phyloP scores from a whole-genome alignment of 2,797 vertebrate genomes.

The Pantherophis vulpinus region DNA sequence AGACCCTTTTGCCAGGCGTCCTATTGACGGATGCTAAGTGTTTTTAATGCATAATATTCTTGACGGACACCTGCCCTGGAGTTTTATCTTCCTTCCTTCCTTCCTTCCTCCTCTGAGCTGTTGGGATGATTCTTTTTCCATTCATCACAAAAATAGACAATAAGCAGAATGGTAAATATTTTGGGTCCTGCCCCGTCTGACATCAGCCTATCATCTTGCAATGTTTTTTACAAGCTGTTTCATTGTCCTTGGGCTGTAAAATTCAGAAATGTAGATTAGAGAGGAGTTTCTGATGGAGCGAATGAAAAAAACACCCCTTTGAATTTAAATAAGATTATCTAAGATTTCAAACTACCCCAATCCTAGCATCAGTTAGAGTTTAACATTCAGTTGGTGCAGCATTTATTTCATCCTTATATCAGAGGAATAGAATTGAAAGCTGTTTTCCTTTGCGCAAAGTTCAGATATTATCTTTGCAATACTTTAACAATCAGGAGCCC shows the following conservation, averaged over 20 bases:
- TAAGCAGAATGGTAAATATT: conserved; percentile 32
- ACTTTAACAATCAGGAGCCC: not conserved
- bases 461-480: not conserved
- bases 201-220: not conserved
- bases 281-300: not conserved
- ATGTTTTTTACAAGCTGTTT: not conserved
- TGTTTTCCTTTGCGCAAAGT: not conserved
- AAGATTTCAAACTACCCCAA: not conserved
- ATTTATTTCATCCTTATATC: not conserved
- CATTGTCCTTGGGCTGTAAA: not conserved
- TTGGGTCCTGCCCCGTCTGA: not conserved
- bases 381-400: not conserved
- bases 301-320: not conserved
- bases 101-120: not conserved
- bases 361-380: not conserved
- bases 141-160: conserved; percentile 18
- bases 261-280: no score
- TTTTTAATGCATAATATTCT: conserved; percentile 7
- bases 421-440: not conserved
- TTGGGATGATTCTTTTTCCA: conserved; percentile 32
- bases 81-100: not conserved
- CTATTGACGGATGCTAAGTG: conserved; percentile 6
- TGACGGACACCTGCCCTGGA: not conserved
- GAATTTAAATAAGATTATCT: not conserved
- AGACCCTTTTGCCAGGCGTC: not conserved